Base-by-base conservation (phyloP, 2,797 vertebrate species). In the Botia kubotai region DNA sequence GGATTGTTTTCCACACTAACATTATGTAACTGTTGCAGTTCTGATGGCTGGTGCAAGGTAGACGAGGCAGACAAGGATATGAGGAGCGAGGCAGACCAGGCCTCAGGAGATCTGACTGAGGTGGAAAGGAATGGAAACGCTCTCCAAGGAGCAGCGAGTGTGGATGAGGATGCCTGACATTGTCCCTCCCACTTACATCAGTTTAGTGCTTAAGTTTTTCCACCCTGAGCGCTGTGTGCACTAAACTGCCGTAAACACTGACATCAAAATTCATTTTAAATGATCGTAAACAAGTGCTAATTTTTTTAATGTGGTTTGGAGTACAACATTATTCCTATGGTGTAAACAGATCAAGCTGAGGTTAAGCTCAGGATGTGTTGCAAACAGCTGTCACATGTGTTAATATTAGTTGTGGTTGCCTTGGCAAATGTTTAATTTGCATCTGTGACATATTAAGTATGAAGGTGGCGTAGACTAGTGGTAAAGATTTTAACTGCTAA, bases 111-210 rank as follows among this genome's bases (percentile, higher is more conserved):
- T 72, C 53, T 81, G 58, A 79, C 80, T 77, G 3, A 16, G 72
- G 39, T 77, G 79, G 69, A 79, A 79, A 85, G 72, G 86, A 92
- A 92, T 87, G 84, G 85, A 77, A 85, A 77, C 74, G 72, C 86
- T 86, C 79, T 55, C 72, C 13, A 46, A n/a, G 65, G 81, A 87
- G 79, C 83, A 81, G 76, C 73, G 39, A 43, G 74, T 75, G 55
- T 72, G 65, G 82, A 63, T 62, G 26, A 29, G 26, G 58, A 63
- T 63, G 60, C 33, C 19, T 26, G 19, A 39, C 1, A 2, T 55
- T 19, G 52, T 52, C 55, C 48, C 26, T 57, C 74, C 72, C 67
- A 43, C 43, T 82, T 53, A 82, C 71, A 79, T 68, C 62, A 81
- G 21, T 72, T 69, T n/a, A 53, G 50, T 17, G 1, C 52, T 50